Evolutionary conservation across 2,888 invertebrate species (phyloP), one percentile per base, ranked within the genome.

Genomic region (Tryphoninae sp.): DNA sequence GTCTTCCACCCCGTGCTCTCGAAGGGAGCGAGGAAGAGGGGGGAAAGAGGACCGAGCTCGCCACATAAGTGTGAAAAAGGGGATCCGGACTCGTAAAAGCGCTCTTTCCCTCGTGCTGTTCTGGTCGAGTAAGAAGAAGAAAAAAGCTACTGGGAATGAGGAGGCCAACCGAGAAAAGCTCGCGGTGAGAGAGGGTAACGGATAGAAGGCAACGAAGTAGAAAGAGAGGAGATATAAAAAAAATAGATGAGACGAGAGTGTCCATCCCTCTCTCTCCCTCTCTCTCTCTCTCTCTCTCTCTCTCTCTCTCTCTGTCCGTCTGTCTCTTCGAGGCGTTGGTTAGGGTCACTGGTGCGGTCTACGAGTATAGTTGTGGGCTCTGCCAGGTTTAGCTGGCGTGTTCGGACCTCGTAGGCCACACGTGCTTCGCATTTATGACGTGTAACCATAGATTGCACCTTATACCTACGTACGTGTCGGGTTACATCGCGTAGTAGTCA

Each of bases 361-460:
- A 75, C 81, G 58, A 45, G 59, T 49, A 65, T 59, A 68, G 76
- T 68, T 23, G 16, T 55, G 40, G 49, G 72, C 11, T 22, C 23
- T 19, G 55, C 55, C 49, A 73, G 64, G 59, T 58, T 73, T 59
- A 67, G 55, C 76, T 74, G 58, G 65, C 81, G 58, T 71, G 72
- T 72, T 68, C 61, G 74, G 69, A 83, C 78, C 58, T 80, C 80
- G 73, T 81, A 78, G 76, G 62, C 78, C 72, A 83, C 84, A 85
- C 84, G 84, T 85, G 85, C 81, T 76, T 83, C 81, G 74, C 81
- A 80, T 83, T 83, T 81, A 78, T 80, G 83, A 84, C 83, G 78
- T 80, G 76, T 76, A 78, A 78, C 81, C 71, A 79, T 81, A 80
- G 75, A 78, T 76, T 78, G 78, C 69, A 71, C 71, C 67, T 78